Evolutionary conservation across 2,797 vertebrate genomes (phyloP).

Genomic region (Bradypodion pumilum): DNA sequence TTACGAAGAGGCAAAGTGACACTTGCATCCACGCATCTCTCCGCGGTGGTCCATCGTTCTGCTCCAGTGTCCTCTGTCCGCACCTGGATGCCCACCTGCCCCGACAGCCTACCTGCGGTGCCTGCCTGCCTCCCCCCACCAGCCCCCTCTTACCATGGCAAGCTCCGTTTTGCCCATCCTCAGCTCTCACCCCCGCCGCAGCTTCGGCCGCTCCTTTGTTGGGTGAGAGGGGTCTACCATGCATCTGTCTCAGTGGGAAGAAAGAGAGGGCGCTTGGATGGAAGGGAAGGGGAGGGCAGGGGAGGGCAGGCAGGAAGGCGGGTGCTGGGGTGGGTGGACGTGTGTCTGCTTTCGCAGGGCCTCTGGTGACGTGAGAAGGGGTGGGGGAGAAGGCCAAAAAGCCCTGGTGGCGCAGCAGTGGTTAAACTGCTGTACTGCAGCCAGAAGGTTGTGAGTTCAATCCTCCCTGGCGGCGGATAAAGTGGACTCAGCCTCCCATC

Average conservation of each 20-base stretch:
- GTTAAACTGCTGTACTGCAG: no score
- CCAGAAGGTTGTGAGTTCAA: no score
- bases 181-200: neutral
- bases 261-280: neutral
- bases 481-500: no score
- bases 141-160: neutral
- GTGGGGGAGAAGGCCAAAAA: no score
- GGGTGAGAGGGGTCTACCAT: no score
- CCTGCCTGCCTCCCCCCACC: neutral
- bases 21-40: neutral
- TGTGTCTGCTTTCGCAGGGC: no score
- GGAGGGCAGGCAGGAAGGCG: neutral
- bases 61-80: neutral
- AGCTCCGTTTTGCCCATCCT: constrained; percentile 28
- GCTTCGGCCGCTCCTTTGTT: neutral
- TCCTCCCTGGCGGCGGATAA: no score
- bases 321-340: no score
- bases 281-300: neutral
- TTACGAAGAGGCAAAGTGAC: no score
- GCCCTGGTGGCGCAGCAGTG: no score
- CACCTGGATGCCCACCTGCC: neutral
- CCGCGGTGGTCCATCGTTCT: neutral
- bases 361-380: no score
- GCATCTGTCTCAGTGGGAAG: no score
- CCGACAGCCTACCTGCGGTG: rapidly evolving